phyloP scores from a whole-genome alignment of 2,888 invertebrate genomes.

The Luffia ferchaultella region DNA sequence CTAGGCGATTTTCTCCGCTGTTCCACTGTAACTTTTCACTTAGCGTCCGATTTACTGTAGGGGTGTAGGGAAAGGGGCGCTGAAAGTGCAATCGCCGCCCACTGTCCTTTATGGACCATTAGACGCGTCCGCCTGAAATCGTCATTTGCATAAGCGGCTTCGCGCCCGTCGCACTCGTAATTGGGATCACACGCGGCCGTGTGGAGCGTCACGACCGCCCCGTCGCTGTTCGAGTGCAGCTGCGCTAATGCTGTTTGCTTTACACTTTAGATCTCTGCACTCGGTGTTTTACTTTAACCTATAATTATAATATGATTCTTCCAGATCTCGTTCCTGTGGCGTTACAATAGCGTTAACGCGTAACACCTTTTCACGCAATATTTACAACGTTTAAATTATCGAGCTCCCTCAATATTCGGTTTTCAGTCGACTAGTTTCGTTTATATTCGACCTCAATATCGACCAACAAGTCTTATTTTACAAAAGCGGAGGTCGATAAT shows the following conservation, averaged over 20 bases:
- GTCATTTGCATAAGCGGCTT: constrained; percentile 66
- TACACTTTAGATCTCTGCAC: constrained; percentile 32
- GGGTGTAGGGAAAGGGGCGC: constrained; percentile 16
- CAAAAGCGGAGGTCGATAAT: too few relatives aligned
- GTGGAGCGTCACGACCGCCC: constrained; percentile 4
- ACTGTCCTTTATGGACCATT: constrained; percentile 47
- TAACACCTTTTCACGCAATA: too few relatives aligned
- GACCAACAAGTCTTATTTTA: too few relatives aligned
- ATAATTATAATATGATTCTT: background rate
- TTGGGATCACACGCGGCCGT: constrained; percentile 48
- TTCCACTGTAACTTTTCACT: constrained; percentile 6
- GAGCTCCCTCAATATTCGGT: too few relatives aligned
- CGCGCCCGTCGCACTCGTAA: constrained; percentile 57
- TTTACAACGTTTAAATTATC: too few relatives aligned
- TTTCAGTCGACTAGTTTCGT: too few relatives aligned
- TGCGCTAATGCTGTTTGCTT: constrained; percentile 47
- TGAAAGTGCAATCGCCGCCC: constrained; percentile 47
- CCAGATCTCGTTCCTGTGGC: too few relatives aligned
- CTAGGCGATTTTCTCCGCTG: background rate
- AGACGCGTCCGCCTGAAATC: constrained; percentile 60
- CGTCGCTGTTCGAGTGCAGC: too few relatives aligned
- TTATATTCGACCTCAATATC: too few relatives aligned
- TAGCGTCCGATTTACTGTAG: constrained; percentile 5
- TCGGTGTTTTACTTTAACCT: background rate
- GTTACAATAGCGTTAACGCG: too few relatives aligned